A percentile compares a stretch with the other conserved stretches of the same genome.
phyloP scores from a whole-genome alignment of 2,797 vertebrate species.

The Vireo griseus region DNA sequence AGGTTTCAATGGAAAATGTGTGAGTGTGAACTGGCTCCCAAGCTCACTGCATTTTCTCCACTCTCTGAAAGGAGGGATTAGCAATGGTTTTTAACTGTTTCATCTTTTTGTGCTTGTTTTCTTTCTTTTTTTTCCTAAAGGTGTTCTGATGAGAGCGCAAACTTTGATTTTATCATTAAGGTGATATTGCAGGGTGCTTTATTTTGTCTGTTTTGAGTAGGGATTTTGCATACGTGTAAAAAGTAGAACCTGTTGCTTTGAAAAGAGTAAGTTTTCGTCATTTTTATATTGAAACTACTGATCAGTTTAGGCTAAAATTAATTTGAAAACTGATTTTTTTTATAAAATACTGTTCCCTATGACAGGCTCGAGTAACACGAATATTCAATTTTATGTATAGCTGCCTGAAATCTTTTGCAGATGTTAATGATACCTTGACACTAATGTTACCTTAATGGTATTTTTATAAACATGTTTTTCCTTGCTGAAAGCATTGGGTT shows the following conservation, averaged over 20 bases:
- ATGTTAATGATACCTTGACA: not conserved
- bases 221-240: not conserved
- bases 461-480: not conserved
- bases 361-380: accelerated
- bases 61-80: not conserved
- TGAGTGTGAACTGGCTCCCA: not conserved
- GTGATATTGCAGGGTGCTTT: accelerated
- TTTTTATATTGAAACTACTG: not conserved
- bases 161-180: not conserved
- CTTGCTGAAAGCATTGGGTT: not conserved
- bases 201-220: not conserved
- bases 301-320: not conserved
- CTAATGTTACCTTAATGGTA: not conserved
- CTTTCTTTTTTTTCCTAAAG: not conserved
- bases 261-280: not conserved
- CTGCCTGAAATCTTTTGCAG: not conserved
- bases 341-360: not conserved
- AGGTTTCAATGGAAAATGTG: not conserved
- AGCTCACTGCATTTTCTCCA: not conserved
- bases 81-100: not conserved
- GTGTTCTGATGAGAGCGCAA: not conserved
- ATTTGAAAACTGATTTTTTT: not conserved
- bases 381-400: not conserved
- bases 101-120: not conserved
- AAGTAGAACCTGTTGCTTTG: not conserved